These are phyloP conservation scores for Puma concolor DNA, from an alignment of 2,113 vertebrate genomes.

Conservation along the genomic window DNA sequence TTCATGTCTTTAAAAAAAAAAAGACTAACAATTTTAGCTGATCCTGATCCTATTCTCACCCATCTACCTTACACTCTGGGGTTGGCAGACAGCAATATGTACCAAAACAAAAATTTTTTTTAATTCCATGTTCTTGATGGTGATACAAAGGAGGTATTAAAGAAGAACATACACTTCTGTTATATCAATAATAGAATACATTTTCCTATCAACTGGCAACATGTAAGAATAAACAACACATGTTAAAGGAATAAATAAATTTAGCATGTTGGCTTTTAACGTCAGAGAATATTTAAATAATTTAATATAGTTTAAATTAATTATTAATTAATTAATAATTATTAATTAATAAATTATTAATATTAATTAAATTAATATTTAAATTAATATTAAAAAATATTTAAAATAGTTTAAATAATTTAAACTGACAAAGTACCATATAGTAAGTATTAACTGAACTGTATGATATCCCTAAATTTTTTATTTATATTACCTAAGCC, in stretches of 20 bases:
- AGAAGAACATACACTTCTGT: neutral
- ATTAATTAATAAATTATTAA: too few species aligned
- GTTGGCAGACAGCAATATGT: neutral
- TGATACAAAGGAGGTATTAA: neutral
- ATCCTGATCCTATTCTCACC: neutral
- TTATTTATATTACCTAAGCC: conserved; percentile 91
- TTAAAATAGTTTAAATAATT: too few species aligned
- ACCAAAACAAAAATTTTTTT: neutral
- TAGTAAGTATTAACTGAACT: conserved; percentile 30
- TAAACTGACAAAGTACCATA: conserved; percentile 34
- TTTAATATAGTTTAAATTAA: too few species aligned
- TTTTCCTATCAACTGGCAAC: conserved; percentile 35
- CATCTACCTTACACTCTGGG: neutral
- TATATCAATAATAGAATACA: neutral
- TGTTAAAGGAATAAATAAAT: conserved; percentile 52
- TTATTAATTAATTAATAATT: too few species aligned
- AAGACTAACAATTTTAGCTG: conserved; percentile 31
- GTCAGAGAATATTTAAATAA: conserved; percentile 55
- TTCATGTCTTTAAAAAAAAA: too few species aligned
- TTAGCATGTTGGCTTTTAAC: conserved; percentile 35
- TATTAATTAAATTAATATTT: too few species aligned
- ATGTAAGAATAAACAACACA: conserved; percentile 43
- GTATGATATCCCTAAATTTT: conserved; percentile 8
- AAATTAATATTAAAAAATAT: too few species aligned
- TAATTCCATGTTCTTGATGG: neutral